phyloP scores from a whole-genome alignment of 2,113 vertebrate species.

The Dolichotis patagonum region DNA sequence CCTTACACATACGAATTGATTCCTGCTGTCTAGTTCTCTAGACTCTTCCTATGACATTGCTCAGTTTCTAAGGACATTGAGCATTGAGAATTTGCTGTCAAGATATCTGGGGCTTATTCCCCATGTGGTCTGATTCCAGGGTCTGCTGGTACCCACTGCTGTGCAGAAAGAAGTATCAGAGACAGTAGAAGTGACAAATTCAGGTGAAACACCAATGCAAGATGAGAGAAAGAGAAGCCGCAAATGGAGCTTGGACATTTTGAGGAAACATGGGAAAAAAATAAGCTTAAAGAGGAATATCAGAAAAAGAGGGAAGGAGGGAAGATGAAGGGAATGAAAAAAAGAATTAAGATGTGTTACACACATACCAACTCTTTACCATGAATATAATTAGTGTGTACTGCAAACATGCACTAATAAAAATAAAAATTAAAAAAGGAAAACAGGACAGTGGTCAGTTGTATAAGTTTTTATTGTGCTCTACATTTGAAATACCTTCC shows the following conservation, averaged over 20 bases:
- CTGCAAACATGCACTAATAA: neutral
- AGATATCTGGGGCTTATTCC: neutral
- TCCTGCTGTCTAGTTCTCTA: neutral
- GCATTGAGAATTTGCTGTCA: neutral
- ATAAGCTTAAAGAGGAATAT: neutral
- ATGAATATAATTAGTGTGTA: neutral
- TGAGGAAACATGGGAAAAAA: neutral
- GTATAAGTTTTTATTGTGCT: neutral
- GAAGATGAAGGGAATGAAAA: neutral
- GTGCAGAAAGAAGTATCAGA: neutral
- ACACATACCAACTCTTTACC: neutral
- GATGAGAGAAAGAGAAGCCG: neutral
- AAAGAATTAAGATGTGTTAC: neutral
- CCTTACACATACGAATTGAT: neutral
- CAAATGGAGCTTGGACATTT: neutral
- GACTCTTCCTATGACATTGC: neutral
- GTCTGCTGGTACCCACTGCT: neutral
- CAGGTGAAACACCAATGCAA: neutral
- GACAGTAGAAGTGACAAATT: neutral
- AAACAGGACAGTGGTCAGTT: neutral
- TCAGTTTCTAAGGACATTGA: neutral
- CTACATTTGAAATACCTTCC: neutral
- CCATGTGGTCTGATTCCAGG: neutral
- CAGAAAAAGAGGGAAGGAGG: neutral
- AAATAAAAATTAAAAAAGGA: neutral